Conservation (phyloP, 2,113 vertebrate genomes). For the Proteles cristata region DNA sequence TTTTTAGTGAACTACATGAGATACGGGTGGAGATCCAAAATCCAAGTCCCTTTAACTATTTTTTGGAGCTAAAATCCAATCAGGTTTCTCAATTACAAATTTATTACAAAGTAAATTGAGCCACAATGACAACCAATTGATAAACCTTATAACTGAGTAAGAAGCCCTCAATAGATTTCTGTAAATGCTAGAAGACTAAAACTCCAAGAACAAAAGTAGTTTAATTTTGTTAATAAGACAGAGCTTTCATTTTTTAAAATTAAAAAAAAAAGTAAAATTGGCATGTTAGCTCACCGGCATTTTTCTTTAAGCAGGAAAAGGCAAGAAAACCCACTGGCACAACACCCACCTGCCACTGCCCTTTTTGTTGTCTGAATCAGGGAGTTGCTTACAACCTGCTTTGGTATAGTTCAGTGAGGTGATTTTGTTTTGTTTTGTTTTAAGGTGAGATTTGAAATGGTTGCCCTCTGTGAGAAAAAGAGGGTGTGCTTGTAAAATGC, state of each 20-base stretch:
- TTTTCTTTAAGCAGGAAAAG: not conserved
- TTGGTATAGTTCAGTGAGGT: not conserved
- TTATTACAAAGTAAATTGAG: not conserved
- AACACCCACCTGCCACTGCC: not conserved
- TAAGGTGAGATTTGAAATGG: not conserved
- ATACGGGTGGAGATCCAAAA: not conserved
- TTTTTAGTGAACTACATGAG: not conserved
- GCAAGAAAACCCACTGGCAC: not conserved
- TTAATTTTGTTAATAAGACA: not conserved
- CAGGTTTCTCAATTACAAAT: not conserved
- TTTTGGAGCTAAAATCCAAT: conserved; percentile 1
- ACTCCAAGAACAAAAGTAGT: not conserved
- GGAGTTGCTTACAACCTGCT: not conserved
- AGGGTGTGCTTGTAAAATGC: not conserved
- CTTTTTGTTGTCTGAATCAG: not conserved
- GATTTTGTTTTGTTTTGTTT: not conserved
- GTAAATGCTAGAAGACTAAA: not conserved
- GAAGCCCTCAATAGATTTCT: not conserved
- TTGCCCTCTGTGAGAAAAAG: not conserved
- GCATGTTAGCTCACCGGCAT: not conserved
- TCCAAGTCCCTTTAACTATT: not conserved
- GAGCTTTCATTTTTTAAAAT: not conserved
- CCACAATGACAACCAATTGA: not conserved
- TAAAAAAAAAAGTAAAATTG: not conserved
- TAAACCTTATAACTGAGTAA: not conserved